Base-by-base conservation (phyloP, 1,140 invertebrate species). In the Drosophila sturtevanti region DNA sequence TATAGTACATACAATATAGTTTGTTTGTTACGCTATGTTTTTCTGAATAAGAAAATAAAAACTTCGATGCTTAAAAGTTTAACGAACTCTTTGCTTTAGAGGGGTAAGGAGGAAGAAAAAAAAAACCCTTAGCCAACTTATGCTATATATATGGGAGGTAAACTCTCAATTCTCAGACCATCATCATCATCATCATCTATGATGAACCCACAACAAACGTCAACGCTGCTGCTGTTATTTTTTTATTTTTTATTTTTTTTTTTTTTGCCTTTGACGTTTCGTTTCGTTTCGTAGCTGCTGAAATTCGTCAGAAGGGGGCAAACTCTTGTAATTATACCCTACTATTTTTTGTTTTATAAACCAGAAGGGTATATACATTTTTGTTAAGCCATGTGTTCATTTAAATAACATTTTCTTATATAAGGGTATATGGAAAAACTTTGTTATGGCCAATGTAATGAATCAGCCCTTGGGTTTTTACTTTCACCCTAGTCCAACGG, bases 11-110 rank as follows among this genome's bases (percentile, higher is more conserved):
- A 16, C 58, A 48, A 35, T 60, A 65, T 65, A 68, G 61, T 41
- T 48, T 48, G n/a, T 34, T 10, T 66, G 55, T 14, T 21, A 10
- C 41, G 16, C 41, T 48, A 18, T 60, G 41, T 34, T 71, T 70
- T 62, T 64, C 63, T 80, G 55, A 86, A 85, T 77, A 48, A 48
- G 41, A 48, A 80, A 86, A 85, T 74, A 70, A 79, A 87, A 86
- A 85, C 82, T 80, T 82, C 79, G 76, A 87, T 87, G 84, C 82
- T 87, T 87, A 67, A 87, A 87, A 72, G 82, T 87, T 87, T 87
- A 87, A 87, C 84, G 82, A 87, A 87, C 82, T 82, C 79, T 44
- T 31, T 31, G 27, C 3, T n/a, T n/a, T 31, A 31, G 27, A 6
- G 27, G 27, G 27, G 27, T 1, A 6, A 24, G 27, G 27, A 7